These are phyloP conservation scores for Nipponia nippon DNA, from an alignment of 2,113 vertebrate genomes.

Conservation along the genomic window DNA sequence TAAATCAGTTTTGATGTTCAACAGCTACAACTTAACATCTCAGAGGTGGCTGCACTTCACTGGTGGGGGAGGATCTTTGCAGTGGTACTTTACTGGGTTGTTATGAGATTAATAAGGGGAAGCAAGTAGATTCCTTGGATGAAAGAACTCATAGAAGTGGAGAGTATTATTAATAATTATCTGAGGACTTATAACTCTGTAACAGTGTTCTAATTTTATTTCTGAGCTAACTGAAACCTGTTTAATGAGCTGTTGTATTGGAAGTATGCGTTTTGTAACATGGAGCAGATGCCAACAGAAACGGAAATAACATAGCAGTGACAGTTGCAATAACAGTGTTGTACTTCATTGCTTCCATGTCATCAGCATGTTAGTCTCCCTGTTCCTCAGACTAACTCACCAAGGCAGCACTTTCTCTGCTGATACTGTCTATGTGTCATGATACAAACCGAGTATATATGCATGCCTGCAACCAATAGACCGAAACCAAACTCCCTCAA, in stretches of 20 bases:
- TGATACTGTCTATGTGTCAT: background rate
- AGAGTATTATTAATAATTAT: conserved; percentile 35
- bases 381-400: conserved; percentile 44
- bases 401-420: conserved; percentile 15
- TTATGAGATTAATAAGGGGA: background rate
- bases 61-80: background rate
- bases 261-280: conserved; percentile 13
- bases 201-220: conserved; percentile 41
- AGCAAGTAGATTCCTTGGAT: background rate
- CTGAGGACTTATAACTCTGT: conserved; percentile 34
- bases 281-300: conserved; percentile 59
- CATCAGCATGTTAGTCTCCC: conserved; percentile 55
- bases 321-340: conserved; percentile 67
- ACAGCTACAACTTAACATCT: background rate
- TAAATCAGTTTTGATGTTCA: conserved; percentile 8
- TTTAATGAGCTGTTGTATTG: conserved; percentile 64
- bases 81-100: background rate
- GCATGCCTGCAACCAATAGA: background rate
- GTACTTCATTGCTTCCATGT: conserved; percentile 57
- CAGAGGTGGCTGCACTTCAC: background rate
- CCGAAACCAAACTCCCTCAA: background rate
- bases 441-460: background rate
- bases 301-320: conserved; percentile 45
- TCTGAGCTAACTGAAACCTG: conserved; percentile 52
- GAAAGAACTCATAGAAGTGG: background rate